Evolutionary conservation across 2,113 vertebrate species (phyloP), one percentile per base, ranked within the genome.

Genomic region (Saccopteryx bilineata): DNA sequence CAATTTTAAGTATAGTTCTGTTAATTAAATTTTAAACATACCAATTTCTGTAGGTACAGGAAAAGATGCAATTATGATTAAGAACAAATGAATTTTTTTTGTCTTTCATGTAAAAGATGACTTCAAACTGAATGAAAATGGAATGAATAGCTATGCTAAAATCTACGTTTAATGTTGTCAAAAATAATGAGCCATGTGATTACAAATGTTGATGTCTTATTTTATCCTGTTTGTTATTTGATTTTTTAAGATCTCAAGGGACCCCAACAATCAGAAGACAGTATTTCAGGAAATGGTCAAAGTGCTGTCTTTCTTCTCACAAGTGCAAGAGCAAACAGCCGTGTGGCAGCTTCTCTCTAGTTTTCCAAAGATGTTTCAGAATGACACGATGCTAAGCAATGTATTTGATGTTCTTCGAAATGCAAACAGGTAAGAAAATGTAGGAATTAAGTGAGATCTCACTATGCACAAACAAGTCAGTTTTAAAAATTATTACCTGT

Each of bases 291-390:
- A 98, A 79, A 92, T 98, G 60, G 95, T 98, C 69, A 97, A 97
- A 0, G 97, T 97, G 18, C 96, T 99, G 9, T 98, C 21, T 0
- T 97, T 98, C 74, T 1, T 98, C 95, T 98, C 98, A n/a, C 95
- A 97, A 96, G 95, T 99, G 69, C 99, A 99, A 94, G 98, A 98
- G 46, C 98, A 98, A 83, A 96, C 92, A 7, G 96, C 96, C n/a
- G 31, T 99, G 61, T 99, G 99, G 99, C 98, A 98, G 46, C 93
- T 98, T 52, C 98, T 99, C 50, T 96, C 98, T 11, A 98, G 97
- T 94, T 94, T 98, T 69, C 98, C 98, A 74, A 97, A 98, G 15
- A 87, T 98, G n/a, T 94, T 98, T 80, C 97, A 97, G 93, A 97
- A 97, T 90, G 96, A 89, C 48, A 76, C 82, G 3, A 92, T 95